A percentile compares a stretch with the other conserved stretches of the same genome.
Evolutionary conservation across 2,888 invertebrate genomes (phyloP).

Genomic region (Drosophila atripex): DNA sequence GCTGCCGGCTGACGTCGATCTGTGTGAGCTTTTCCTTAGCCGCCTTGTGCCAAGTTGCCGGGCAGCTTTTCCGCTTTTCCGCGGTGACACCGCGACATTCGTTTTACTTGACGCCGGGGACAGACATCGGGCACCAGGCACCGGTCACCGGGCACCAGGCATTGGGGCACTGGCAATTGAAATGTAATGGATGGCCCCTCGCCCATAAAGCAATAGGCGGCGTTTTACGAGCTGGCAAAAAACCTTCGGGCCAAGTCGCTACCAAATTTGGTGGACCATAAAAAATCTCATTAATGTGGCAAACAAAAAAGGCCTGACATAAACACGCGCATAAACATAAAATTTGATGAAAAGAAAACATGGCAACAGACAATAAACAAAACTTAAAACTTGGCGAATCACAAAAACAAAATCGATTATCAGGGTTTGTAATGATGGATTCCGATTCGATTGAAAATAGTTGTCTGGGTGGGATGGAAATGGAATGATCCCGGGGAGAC

Average conservation of each 20-base stretch:
- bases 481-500: neutral
- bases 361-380: constrained; percentile 6
- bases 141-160: too few relatives aligned
- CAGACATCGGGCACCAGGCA: too few relatives aligned
- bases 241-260: constrained; percentile 28
- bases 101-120: neutral
- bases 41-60: constrained; percentile 1
- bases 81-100: constrained; percentile 9
- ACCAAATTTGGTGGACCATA: constrained; percentile 63
- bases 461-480: neutral
- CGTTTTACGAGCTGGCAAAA: constrained; percentile 32
- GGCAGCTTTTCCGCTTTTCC: constrained; percentile 41
- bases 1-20: constrained; percentile 73
- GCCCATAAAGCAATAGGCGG: constrained; percentile 39
- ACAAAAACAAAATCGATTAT: constrained; percentile 45
- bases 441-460: constrained; percentile 10
- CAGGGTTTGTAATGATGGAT: constrained; percentile 22
- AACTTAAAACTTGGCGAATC: constrained; percentile 30
- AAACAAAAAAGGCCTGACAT: constrained; percentile 57
- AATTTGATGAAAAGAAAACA: constrained; percentile 41
- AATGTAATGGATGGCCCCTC: constrained; percentile 20
- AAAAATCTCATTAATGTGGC: constrained; percentile 52
- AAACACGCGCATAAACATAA: constrained; percentile 50
- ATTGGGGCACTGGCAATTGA: constrained; percentile 19
- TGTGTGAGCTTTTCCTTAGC: constrained; percentile 49